phyloP scores from a whole-genome alignment of 2,888 invertebrate genomes.

The Eupithecia inturbata region DNA sequence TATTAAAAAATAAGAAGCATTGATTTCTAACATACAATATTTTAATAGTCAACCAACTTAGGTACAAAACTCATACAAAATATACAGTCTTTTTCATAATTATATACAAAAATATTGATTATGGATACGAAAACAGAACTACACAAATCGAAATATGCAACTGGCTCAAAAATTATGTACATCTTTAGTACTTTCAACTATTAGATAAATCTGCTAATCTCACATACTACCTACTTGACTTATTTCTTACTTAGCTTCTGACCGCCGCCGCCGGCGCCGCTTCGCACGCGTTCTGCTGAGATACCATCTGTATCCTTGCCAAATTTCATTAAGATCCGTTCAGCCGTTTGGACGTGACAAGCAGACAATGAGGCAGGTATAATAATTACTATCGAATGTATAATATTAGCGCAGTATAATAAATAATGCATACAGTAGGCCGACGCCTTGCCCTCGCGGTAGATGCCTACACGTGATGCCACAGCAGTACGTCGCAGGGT shows the following conservation, averaged over 20 bases:
- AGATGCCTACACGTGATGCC: too few relatives aligned
- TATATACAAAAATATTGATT: slow-evolving; percentile 65
- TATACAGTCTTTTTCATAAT: slow-evolving; percentile 77
- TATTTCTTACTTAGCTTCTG: background rate
- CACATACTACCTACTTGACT: background rate
- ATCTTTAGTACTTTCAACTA: background rate
- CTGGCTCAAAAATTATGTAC: background rate
- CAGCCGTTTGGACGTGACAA: background rate
- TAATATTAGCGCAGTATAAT: too few relatives aligned
- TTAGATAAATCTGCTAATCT: background rate
- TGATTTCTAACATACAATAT: slow-evolving; percentile 13
- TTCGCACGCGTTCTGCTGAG: background rate
- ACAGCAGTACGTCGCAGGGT: too few relatives aligned
- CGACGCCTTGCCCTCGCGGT: too few relatives aligned
- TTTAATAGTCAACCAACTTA: slow-evolving; percentile 34
- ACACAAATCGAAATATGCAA: background rate
- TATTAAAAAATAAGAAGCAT: background rate
- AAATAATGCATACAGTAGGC: too few relatives aligned
- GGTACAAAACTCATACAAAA: slow-evolving; percentile 67
- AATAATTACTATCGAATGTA: background rate
- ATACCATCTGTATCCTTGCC: background rate
- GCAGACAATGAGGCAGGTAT: background rate
- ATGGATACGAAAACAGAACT: slow-evolving; percentile 10
- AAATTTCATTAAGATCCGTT: background rate
- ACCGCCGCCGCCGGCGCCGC: background rate